Conservation (phyloP, 2,113 vertebrate genomes). For the Anarrhichthys ocellatus region DNA sequence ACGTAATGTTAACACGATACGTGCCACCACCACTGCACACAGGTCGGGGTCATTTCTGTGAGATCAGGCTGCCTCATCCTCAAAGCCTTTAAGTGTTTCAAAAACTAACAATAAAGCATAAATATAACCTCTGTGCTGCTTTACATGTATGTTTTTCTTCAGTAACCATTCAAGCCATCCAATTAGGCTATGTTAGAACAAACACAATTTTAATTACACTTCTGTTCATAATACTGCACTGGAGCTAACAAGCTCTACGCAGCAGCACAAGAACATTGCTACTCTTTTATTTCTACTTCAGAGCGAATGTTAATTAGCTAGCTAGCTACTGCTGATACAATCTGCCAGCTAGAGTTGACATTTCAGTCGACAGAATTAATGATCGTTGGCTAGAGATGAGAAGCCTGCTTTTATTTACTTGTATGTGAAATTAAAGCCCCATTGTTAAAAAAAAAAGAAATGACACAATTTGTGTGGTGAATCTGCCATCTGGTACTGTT, state of each 20-base stretch:
- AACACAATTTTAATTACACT: background rate
- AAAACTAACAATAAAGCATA: background rate
- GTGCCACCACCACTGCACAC: background rate
- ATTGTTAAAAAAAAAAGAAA: background rate
- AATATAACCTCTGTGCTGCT: background rate
- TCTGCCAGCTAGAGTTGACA: background rate
- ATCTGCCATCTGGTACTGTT: background rate
- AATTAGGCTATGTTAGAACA: background rate
- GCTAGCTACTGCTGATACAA: constrained; percentile 4
- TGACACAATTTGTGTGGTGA: background rate
- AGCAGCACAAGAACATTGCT: background rate
- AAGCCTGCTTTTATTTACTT: background rate
- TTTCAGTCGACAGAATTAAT: background rate
- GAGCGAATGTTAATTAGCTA: background rate
- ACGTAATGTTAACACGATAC: background rate
- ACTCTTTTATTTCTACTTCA: constrained; percentile 3
- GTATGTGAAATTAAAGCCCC: background rate
- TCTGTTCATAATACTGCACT: background rate
- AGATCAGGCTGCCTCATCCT: background rate
- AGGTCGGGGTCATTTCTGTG: background rate
- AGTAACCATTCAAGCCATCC: background rate
- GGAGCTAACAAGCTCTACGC: background rate
- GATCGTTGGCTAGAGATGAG: background rate
- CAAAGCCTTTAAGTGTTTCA: background rate
- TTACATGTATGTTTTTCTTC: background rate